Percentiles rank a stretch among this genome's conserved stretches.
Evolutionary conservation across 2,888 invertebrate species (phyloP).

Genomic region (Schrankia costaestrigalis): DNA sequence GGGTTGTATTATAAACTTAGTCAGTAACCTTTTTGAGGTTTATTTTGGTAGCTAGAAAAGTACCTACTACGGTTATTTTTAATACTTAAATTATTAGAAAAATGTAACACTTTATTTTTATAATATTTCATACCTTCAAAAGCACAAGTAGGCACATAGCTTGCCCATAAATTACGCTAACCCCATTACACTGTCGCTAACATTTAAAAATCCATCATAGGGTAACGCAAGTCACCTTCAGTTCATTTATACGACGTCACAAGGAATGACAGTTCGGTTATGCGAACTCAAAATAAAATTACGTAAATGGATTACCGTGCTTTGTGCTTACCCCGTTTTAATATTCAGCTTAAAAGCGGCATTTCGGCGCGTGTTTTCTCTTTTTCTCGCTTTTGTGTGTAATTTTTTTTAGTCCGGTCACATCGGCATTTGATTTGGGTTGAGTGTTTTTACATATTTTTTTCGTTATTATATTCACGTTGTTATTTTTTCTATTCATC

Average conservation of each 20-base stretch:
- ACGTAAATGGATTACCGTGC: slow-evolving; percentile 54
- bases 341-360: slow-evolving; percentile 31
- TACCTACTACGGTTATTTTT: too few species aligned
- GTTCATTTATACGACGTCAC: slow-evolving; percentile 69
- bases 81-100: too few species aligned
- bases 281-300: slow-evolving; percentile 70
- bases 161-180: slow-evolving; percentile 58
- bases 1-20: too few species aligned
- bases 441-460: slow-evolving; percentile 21
- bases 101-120: background rate
- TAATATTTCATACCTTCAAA: slow-evolving; percentile 5
- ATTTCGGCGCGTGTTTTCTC: slow-evolving; percentile 17
- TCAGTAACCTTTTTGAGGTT: too few species aligned
- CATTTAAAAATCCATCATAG: slow-evolving; percentile 75
- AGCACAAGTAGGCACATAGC: slow-evolving; percentile 8
- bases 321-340: slow-evolving; percentile 34
- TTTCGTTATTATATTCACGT: slow-evolving; percentile 1
- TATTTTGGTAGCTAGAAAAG: too few species aligned
- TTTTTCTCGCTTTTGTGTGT: slow-evolving; percentile 18
- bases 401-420: slow-evolving; percentile 10
- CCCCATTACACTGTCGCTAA: slow-evolving; percentile 56
- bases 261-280: slow-evolving; percentile 66
- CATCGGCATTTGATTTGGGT: slow-evolving; percentile 10
- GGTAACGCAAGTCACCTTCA: slow-evolving; percentile 63
- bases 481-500: too few species aligned